A percentile compares a stretch with the other conserved stretches of the same genome.
Conservation (phyloP, 2,888 invertebrate species). For the Perdita meconis region DNA sequence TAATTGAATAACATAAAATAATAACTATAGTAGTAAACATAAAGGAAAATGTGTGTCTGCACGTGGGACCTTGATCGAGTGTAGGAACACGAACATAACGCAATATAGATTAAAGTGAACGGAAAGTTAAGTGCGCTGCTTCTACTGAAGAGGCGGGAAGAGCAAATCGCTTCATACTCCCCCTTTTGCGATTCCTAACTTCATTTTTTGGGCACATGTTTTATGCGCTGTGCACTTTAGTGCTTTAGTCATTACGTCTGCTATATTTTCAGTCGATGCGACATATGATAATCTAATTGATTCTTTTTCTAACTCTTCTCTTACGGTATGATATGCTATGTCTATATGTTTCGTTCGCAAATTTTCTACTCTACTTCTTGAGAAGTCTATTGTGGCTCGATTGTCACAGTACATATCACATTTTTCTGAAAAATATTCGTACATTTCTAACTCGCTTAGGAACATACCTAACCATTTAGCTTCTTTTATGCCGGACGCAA, state of each 20-base stretch:
- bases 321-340: background rate
- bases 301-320: background rate
- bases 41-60: no score
- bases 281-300: background rate
- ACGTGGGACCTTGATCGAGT: no score
- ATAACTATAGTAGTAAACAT: no score
- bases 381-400: background rate
- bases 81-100: no score
- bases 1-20: no score
- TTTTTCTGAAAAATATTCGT: background rate
- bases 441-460: background rate
- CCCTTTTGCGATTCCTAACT: no score
- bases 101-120: no score
- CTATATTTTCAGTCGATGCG: background rate
- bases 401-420: constrained; percentile 3
- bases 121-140: no score
- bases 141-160: no score
- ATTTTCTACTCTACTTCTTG: background rate
- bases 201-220: no score
- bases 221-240: constrained; percentile 1
- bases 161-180: no score
- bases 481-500: background rate
- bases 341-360: background rate
- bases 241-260: constrained; percentile 6
- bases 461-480: background rate